Evolutionary conservation across 2,113 vertebrate species (phyloP).

Genomic region (Neodontobutis hainanensis): DNA sequence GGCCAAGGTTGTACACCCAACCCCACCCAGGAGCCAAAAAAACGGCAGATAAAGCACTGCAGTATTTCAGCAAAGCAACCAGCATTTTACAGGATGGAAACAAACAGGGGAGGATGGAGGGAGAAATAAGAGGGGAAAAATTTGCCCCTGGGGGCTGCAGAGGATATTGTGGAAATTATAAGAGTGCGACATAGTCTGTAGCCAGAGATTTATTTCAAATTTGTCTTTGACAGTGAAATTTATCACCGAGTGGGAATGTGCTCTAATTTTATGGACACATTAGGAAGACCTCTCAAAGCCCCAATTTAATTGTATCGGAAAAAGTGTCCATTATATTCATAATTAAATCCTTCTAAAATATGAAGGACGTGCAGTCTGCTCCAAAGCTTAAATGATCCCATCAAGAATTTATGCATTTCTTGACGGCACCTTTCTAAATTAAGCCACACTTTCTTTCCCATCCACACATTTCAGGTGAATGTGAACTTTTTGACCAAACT

Average conservation of each 20-base stretch:
- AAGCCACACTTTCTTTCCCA: neutral
- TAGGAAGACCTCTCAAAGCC: constrained; percentile 17
- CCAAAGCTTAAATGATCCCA: neutral
- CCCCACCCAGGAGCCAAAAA: constrained; percentile 25
- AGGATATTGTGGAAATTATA: constrained; percentile 78
- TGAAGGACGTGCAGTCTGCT: neutral
- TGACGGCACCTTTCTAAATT: neutral
- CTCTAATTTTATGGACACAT: constrained; percentile 55
- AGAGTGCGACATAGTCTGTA: constrained; percentile 72
- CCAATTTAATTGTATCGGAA: neutral
- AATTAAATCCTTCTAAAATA: neutral
- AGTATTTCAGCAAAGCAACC: constrained; percentile 80
- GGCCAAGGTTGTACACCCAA: constrained; percentile 16
- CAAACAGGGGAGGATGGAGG: constrained; percentile 66
- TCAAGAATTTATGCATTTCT: neutral
- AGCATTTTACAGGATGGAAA: constrained; percentile 76
- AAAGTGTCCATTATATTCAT: neutral
- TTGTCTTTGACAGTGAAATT: constrained; percentile 75
- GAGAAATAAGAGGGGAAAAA: constrained; percentile 49
- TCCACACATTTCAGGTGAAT: neutral
- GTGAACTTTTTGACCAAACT: constrained; percentile 4
- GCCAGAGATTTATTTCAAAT: constrained; percentile 73
- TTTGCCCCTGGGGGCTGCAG: constrained; percentile 69
- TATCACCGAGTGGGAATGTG: constrained; percentile 57
- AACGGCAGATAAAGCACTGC: constrained; percentile 72